Base-by-base conservation (phyloP, 2,888 invertebrate species). In the Phlogophora meticulosa region DNA sequence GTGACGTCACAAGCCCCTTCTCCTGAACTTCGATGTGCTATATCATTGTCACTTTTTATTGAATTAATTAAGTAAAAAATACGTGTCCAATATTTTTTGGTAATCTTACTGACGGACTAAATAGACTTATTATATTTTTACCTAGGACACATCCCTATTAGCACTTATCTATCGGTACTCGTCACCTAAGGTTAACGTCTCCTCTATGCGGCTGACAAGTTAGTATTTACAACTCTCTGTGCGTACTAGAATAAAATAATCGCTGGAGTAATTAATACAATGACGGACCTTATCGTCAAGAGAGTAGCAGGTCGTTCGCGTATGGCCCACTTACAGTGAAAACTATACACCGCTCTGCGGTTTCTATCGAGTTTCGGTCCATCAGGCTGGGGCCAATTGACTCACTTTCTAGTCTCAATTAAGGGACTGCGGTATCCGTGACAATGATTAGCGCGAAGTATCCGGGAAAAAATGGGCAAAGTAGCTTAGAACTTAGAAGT, bases 361-460 rank as follows among this genome's bases (percentile, higher is more conserved):
- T 93, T 93, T 93, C 93, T 92, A 93, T 89, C 89, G 85, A 87
- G 93, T 92, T 92, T 90, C 92, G 93, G 92, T 92, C 89, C 91
- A 93, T 90, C 90, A 89, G 82, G 78, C 84, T 85, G 86, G 83
- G 83, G 80, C 83, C 86, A 82, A 90, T 90, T 85, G 85, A 82
- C 82, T 83, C 86, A 88, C 93, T 94, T 93, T 94, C 94, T 93
- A 91, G 82, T 84, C 75, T 85, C 81, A 77, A 85, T 85, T 79
- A 85, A 87, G 86, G 89, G 85, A 84, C 74, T 67, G 58, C 60
- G 49, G 61, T 65, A 62, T 77, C 71, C 77, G 70, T 74, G 70
- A 69, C 48, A 72, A 65, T 65, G 42, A 68, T 76, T 71, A 66
- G 53, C 49, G 49, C 9, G 34, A 67, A 64, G 55, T 24, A 15